Conservation (phyloP, 1,140 invertebrate genomes). For the Drosophila melanica region DNA sequence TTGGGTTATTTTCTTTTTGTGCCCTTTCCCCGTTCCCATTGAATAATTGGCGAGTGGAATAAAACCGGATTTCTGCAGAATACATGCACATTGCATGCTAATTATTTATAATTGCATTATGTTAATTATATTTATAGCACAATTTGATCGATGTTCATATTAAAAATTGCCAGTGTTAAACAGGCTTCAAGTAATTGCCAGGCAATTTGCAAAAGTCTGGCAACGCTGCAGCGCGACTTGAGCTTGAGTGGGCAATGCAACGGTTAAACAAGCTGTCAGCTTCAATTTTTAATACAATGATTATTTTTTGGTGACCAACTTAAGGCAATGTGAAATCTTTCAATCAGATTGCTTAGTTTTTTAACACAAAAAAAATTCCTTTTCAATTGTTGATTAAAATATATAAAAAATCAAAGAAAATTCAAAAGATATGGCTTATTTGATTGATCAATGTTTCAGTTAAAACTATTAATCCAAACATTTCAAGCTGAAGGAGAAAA, state of each 20-base stretch:
- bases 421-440: no score
- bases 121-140: slow-evolving; percentile 29
- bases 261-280: background rate
- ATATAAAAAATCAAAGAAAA: no score
- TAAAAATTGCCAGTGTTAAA: background rate
- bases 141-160: background rate
- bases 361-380: no score
- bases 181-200: background rate
- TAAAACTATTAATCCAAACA: no score
- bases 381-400: no score
- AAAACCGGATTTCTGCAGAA: slow-evolving; percentile 26
- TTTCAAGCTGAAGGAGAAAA: background rate
- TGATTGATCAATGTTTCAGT: no score
- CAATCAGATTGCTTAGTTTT: no score
- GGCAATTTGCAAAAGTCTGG: background rate
- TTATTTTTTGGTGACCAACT: no score
- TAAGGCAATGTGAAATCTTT: no score
- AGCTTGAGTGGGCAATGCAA: background rate
- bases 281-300: background rate
- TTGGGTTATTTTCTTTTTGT: slow-evolving; percentile 18
- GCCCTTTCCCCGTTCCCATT: background rate
- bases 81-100: background rate
- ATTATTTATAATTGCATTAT: slow-evolving; percentile 27
- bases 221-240: background rate
- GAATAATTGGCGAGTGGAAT: slow-evolving; percentile 32